Evolutionary conservation across 2,113 vertebrate species (phyloP).

Genomic region (Ailurus styani): DNA sequence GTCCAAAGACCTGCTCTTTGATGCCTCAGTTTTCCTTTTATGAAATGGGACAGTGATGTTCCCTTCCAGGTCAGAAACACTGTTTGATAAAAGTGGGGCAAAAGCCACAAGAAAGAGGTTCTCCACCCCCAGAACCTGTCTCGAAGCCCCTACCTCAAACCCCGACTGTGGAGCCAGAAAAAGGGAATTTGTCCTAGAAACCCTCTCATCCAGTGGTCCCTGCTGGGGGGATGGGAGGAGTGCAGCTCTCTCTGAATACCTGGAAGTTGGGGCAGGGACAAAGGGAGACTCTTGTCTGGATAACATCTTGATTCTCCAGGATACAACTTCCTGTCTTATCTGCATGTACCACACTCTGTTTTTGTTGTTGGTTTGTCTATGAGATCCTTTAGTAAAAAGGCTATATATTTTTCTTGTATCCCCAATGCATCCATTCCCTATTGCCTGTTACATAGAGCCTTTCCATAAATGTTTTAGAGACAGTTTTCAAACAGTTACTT

Average conservation of each 20-base stretch:
- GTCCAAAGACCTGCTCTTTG: not conserved
- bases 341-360: not conserved
- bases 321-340: not conserved
- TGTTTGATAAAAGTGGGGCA: not conserved
- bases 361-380: not conserved
- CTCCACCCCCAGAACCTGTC: not conserved
- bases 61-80: not conserved
- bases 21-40: not conserved
- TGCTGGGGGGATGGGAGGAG: accelerated
- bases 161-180: no score
- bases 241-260: not conserved
- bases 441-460: not conserved
- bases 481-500: not conserved
- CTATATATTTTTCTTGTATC: not conserved
- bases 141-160: accelerated
- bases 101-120: not conserved
- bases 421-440: not conserved
- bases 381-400: not conserved
- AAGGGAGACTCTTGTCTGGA: not conserved
- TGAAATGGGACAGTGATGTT: not conserved
- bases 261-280: not conserved
- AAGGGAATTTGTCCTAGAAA: not conserved
- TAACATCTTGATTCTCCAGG: not conserved
- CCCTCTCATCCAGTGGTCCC: accelerated
- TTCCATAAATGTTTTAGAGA: not conserved